Evolutionary conservation across 2,888 invertebrate genomes (phyloP), one percentile per base, ranked within the genome.

Genomic region (Trachelus iudaicus): DNA sequence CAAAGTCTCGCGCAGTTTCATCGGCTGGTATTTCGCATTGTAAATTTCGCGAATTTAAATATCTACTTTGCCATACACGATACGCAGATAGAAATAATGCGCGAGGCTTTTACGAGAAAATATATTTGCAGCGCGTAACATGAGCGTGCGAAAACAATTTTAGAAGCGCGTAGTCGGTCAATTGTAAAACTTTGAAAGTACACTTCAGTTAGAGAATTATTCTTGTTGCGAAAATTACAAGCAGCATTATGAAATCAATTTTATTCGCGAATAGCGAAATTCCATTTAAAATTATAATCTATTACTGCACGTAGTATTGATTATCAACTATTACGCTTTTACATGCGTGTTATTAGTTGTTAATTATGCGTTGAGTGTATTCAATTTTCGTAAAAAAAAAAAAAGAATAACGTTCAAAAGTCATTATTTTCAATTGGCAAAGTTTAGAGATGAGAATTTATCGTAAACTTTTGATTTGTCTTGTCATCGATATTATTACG

Each of bases 391-490:
- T 23, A 3, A 56, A 56, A 23, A 56, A 56, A 56, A 23, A 56
- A 23, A 56, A 23, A 23, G 40, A 23, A 56, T 56, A 56, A 56
- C 15, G 23, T 56, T 56, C 40, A 23, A 56, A 56, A 56, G 40
- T 56, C 23, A 23, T 56, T 56, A 23, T 56, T 74, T 31, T 30
- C 31, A 74, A 74, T 35, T 35, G 40, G 34, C 34, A 74, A 74
- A 74, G 33, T n/a, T 11, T 71, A 71, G 71, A 31, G 33, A 71
- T 31, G 74, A 82, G 69, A 78, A 35, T 73, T 77, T 81, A 76
- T 84, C 83, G 83, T 86, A 85, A 88, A 84, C 86, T 89, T 85
- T 88, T 88, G 85, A 84, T 79, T 75, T 82, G 80, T 81, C 79
- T 75, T 34, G 69, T 77, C 68, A 74, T 79, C 68, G 31, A 30